Conservation (phyloP, 2,113 vertebrate species). For the Sturnira hondurensis region DNA sequence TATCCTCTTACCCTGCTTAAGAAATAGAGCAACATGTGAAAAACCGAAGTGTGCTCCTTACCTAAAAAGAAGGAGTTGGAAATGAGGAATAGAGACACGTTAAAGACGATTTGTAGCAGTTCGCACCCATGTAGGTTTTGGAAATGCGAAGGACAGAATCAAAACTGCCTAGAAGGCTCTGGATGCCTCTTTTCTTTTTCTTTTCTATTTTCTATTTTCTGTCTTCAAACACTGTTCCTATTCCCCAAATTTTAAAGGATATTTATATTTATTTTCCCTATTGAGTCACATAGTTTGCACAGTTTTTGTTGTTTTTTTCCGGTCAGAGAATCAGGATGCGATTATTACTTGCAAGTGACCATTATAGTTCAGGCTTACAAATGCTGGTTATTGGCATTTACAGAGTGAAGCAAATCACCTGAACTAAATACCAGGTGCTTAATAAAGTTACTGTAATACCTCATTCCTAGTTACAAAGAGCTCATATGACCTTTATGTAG, state of each 20-base stretch:
- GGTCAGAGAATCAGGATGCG: constrained; percentile 9
- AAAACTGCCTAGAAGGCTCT: not conserved
- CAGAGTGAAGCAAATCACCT: constrained; percentile 21
- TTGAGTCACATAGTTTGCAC: not conserved
- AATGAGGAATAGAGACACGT: not conserved
- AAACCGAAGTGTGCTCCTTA: not conserved
- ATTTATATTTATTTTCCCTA: constrained; percentile 33
- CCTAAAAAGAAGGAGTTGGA: not conserved
- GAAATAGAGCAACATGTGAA: not conserved
- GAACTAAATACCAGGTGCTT: constrained; percentile 44
- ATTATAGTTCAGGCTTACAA: constrained; percentile 26
- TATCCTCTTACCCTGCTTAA: not conserved
- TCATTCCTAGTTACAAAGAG: constrained; percentile 43
- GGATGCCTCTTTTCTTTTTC: not conserved
- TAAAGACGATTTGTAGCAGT: not conserved
- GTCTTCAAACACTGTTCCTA: not conserved
- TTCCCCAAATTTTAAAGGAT: not conserved
- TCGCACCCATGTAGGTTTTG: not conserved
- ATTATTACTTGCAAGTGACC: constrained; percentile 30
- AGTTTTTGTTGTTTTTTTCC: constrained; percentile 29
- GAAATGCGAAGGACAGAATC: not conserved
- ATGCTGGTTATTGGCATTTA: constrained; percentile 34
- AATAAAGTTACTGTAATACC: constrained; percentile 25
- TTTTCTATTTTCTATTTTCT: not conserved
- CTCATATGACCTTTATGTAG: constrained; percentile 50